Conservation (phyloP, 1,140 invertebrate species). For the Pogonognathellus flavescens region DNA sequence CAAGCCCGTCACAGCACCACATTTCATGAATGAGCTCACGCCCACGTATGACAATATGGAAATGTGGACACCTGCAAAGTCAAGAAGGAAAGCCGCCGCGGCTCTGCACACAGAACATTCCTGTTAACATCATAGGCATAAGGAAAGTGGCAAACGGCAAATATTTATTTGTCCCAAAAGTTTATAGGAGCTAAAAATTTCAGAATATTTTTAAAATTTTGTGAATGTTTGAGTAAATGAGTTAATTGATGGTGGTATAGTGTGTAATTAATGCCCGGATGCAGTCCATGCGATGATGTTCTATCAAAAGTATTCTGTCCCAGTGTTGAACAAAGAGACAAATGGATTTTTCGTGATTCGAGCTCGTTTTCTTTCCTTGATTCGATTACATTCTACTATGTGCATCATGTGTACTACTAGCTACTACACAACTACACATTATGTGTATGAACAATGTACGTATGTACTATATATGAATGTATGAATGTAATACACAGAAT, state of each 20-base stretch:
- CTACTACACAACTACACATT: neutral
- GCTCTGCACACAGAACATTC: neutral
- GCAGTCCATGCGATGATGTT: constrained; percentile 11
- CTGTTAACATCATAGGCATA: neutral
- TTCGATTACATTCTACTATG: neutral
- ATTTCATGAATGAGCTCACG: neutral
- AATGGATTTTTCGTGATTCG: constrained; percentile 46
- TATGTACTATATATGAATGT: constrained; percentile 20
- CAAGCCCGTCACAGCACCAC: neutral
- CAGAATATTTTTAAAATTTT: neutral
- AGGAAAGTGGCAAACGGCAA: too few species aligned
- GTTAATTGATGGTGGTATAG: constrained; percentile 20
- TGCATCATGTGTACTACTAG: neutral
- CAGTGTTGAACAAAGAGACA: neutral
- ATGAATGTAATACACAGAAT: constrained; percentile 40
- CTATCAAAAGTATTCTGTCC: constrained; percentile 27
- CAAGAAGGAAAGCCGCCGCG: constrained; percentile 32
- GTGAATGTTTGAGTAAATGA: neutral
- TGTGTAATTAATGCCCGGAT: constrained; percentile 31
- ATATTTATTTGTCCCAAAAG: neutral
- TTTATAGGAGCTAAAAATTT: neutral
- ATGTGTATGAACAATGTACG: neutral
- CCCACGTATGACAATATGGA: constrained; percentile 30
- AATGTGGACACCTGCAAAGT: constrained; percentile 49
- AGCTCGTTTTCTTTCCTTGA: constrained; percentile 24